Conservation (phyloP, 1,140 invertebrate genomes). For the Galleria mellonella region DNA sequence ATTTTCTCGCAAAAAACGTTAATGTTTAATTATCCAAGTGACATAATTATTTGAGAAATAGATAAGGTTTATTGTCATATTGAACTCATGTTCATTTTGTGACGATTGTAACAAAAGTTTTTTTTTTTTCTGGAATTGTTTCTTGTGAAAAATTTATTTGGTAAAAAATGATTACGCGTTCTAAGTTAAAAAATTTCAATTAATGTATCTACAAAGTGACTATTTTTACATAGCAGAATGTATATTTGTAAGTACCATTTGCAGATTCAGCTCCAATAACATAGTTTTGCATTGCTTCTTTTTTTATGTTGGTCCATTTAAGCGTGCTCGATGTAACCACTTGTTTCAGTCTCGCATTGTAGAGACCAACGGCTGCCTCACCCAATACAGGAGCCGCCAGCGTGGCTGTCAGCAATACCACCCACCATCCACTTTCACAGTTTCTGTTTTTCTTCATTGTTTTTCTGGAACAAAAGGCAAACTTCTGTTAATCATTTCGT, state of each 20-base stretch:
- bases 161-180: too few relatives aligned
- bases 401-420: slow-evolving; percentile 43
- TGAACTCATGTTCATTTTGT: too few relatives aligned
- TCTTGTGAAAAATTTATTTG: too few relatives aligned
- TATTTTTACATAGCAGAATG: too few relatives aligned
- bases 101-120: background rate
- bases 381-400: slow-evolving; percentile 32
- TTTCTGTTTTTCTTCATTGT: slow-evolving; percentile 53
- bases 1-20: too few relatives aligned
- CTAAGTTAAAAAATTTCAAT: too few relatives aligned
- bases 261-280: slow-evolving; percentile 50
- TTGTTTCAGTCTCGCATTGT: slow-evolving; percentile 50
- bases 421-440: slow-evolving; percentile 54
- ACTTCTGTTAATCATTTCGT: too few relatives aligned
- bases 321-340: slow-evolving; percentile 61
- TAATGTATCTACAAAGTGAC: too few relatives aligned
- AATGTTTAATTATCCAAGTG: too few relatives aligned
- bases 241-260: slow-evolving; percentile 32
- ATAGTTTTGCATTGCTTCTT: slow-evolving; percentile 54
- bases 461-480: slow-evolving; percentile 48
- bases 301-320: slow-evolving; percentile 53
- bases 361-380: slow-evolving; percentile 45
- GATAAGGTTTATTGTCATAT: too few relatives aligned
- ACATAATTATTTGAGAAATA: background rate
- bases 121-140: too few relatives aligned